Evolutionary conservation across 64 coral and sea anemone species (phyloP).

Genomic region (Acropora yongei): DNA sequence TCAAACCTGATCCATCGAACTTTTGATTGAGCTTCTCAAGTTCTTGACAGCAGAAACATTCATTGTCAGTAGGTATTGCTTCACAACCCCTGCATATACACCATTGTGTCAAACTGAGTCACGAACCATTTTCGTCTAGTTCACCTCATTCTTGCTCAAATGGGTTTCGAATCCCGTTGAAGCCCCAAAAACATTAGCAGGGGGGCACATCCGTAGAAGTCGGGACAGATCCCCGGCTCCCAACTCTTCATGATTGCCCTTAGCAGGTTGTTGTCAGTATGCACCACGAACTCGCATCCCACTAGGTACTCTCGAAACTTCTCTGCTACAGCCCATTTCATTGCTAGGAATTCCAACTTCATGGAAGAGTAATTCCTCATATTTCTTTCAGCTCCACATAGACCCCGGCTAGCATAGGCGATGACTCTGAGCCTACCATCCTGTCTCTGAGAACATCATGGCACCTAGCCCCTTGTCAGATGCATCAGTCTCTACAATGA

Average conservation of each 20-base stretch:
- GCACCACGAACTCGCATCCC: not conserved
- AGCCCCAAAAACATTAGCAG: too few relatives aligned
- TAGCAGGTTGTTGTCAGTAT: conserved; percentile 1
- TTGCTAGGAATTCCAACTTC: conserved; percentile 31
- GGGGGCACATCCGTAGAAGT: too few relatives aligned
- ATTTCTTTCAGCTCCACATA: conserved; percentile 53
- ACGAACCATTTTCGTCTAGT: too few relatives aligned
- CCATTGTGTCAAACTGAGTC: not conserved
- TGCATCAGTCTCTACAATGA: conserved; percentile 49
- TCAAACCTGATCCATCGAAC: not conserved
- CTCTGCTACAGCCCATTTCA: not conserved
- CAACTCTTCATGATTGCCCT: not conserved
- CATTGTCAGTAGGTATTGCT: not conserved
- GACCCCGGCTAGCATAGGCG: conserved; percentile 35
- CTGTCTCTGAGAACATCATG: conserved; percentile 30
- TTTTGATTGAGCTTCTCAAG: not conserved
- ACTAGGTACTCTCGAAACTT: conserved; percentile 13
- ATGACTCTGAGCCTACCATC: conserved; percentile 3
- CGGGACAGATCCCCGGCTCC: too few relatives aligned
- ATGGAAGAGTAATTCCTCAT: conserved; percentile 58
- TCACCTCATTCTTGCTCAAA: too few relatives aligned
- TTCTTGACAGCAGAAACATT: not conserved
- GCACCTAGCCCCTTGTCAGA: conserved; percentile 51
- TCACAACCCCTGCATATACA: not conserved
- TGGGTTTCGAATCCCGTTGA: too few relatives aligned